Evolutionary conservation across 2,113 vertebrate species (phyloP).

Genomic region (Tachysurus vachellii): DNA sequence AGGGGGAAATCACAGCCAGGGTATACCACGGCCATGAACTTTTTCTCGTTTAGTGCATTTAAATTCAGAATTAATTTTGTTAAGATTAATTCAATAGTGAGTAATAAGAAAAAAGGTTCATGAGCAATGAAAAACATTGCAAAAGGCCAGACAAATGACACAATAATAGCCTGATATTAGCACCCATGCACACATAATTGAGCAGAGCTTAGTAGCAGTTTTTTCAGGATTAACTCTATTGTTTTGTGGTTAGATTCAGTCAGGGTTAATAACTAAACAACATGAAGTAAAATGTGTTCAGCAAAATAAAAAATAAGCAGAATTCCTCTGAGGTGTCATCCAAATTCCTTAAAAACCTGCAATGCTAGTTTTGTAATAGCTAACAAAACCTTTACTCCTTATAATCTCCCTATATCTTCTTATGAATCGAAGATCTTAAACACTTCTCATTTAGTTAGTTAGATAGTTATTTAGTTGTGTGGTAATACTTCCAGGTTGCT

Average conservation of each 20-base stretch:
- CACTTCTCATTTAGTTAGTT: background rate
- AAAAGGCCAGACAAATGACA: constrained; percentile 26
- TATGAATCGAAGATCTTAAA: background rate
- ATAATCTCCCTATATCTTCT: background rate
- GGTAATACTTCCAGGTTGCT: background rate
- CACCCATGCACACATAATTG: constrained; percentile 38
- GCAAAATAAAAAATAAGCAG: background rate
- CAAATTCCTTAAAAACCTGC: background rate
- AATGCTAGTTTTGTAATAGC: background rate
- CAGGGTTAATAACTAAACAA: constrained; percentile 24
- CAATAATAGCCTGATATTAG: constrained; percentile 6
- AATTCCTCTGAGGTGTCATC: background rate
- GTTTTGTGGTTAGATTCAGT: constrained; percentile 8
- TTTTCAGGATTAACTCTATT: background rate
- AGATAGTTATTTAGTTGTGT: background rate
- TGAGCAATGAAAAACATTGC: constrained; percentile 7
- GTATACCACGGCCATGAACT: background rate
- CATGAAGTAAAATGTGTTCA: constrained; percentile 7
- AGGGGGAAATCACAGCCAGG: constrained; percentile 5
- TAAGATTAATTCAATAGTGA: background rate
- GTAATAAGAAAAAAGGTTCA: constrained; percentile 1
- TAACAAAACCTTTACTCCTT: background rate
- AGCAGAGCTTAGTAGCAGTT: constrained; percentile 9
- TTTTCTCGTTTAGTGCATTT: background rate
- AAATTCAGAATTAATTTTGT: background rate